Base-by-base conservation (phyloP, 2,888 invertebrate genomes). In the Cataglyphis altisquamis region DNA sequence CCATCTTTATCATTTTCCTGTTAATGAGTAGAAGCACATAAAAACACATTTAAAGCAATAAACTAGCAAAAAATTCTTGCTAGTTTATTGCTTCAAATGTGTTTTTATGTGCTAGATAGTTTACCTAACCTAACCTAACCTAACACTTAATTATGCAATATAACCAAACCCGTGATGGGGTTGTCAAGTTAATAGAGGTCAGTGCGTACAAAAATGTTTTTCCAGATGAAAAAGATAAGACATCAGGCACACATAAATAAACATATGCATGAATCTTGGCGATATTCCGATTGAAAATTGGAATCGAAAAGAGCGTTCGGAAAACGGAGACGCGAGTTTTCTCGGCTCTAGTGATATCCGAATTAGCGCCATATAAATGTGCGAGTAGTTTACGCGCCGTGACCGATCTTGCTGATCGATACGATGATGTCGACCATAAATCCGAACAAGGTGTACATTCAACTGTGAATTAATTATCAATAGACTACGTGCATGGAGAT, bases 401-500 rank as follows among this genome's bases (percentile, higher is more conserved):
- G 18, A 21, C 32, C 78, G 84, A 84, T 67, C 74, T 55, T 55
- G 39, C 25, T 62, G 48, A 85, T 87, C 75, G 84, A 8, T 29
- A 48, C 52, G 18, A 5, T 66, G 77, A 67, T 29, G 48, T 21
- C 63, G 77, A 60, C 57, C 83, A 74, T 86, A 86, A 86, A 86
- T 89, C 82, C 67, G 36, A 36, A 21, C 52, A 68, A 82, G 83
- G 55, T 68, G 78, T 25, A 25, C 39, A 82, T 86, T 88, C 73
- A 36, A 15, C 52, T 67, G 68, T n/a, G 82, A 72, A 88, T 88
- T 86, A 86, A 85, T 85, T 83, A 57, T 48, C 82, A 64, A 70
- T 68, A 52, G 52, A n/a, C 41, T 70, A 25, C 10, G 36, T 45
- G 36, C 41, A 6, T 4, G 15, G 15, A 52, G 21, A 36, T 55